Base-by-base conservation (phyloP, 2,797 vertebrate genomes). In the Sebastes matsubarae region DNA sequence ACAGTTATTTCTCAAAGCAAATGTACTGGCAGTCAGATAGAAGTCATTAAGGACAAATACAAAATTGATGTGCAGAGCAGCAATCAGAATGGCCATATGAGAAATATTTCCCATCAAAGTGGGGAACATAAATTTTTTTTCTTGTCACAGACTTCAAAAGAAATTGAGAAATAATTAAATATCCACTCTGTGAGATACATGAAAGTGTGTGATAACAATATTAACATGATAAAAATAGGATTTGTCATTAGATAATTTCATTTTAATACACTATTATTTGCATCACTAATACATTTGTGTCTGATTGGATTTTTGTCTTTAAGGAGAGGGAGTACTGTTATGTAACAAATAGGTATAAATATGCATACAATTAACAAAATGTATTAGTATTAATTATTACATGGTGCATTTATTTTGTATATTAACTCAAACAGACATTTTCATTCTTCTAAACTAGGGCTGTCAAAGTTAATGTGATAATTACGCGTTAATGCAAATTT, bases 11-110 rank as follows among this genome's bases (percentile, higher is more conserved):
- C 46, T 82, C 27, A 65, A 36, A 82, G 36, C 68, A 77, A 78
- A 76, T 78, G 69, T 65, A 60, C 25, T 69, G 50, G 36, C 72
- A 69, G 74, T 72, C 32, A 71, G 42, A 58, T 24, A 58, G 46
- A 75, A 71, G 38, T 16, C 34, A 83, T 80, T 55, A 72, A 82
- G 73, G 34, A 72, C 63, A 83, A 85, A 82, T 67, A 73, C 67
- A 76, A 78, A 84, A 89, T 80, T 66, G 54, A 80, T 74, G 71
- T 74, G 74, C 72, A 69, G 27, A 64, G 58, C 66, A 75, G 65
- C 42, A 79, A 77, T 77, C 72, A 70, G 36, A 77, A 58, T 34
- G 38, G 24, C 52, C 25, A 57, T 50, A 60, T 52, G 11, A 77
- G 29, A 68, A 81, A 71, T 68, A 38, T 54, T 42, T 78, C 8